These are phyloP conservation scores for Euplexia lucipara DNA, from an alignment of 2,888 invertebrate species.

Conservation along the genomic window DNA sequence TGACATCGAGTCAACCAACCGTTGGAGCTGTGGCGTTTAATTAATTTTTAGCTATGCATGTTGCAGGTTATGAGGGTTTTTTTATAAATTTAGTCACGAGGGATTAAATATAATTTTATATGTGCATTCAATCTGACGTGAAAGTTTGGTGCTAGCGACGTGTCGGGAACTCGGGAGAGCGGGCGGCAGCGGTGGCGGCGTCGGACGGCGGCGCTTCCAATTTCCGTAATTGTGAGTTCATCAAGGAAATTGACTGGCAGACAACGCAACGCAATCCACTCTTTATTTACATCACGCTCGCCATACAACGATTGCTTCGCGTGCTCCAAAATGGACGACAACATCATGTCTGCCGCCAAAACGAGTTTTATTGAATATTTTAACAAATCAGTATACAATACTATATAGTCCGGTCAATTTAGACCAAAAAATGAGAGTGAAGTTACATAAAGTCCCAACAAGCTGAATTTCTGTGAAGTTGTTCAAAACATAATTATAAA, in stretches of 20 bases:
- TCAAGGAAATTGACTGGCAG: slow-evolving; percentile 88
- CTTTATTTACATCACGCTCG: slow-evolving; percentile 77
- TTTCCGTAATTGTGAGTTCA: slow-evolving; percentile 89
- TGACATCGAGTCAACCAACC: slow-evolving; percentile 77
- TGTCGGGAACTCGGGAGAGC: slow-evolving; percentile 42
- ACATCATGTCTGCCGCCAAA: slow-evolving; percentile 66
- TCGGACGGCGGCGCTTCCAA: slow-evolving; percentile 77
- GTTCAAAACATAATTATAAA: no score
- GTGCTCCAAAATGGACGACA: slow-evolving; percentile 69
- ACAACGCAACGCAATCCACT: slow-evolving; percentile 80
- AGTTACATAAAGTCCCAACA: no score
- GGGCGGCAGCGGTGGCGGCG: slow-evolving; percentile 56
- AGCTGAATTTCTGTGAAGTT: no score
- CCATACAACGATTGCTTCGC: slow-evolving; percentile 72
- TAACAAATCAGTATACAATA: slow-evolving; percentile 55
- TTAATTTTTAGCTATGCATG: slow-evolving; percentile 75
- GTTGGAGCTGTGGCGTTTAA: slow-evolving; percentile 71
- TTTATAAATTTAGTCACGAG: slow-evolving; percentile 67
- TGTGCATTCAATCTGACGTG: slow-evolving; percentile 60
- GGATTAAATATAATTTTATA: slow-evolving; percentile 64
- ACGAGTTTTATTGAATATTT: slow-evolving; percentile 70
- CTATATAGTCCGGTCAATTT: no score
- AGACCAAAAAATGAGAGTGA: no score
- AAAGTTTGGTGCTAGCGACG: slow-evolving; percentile 63
- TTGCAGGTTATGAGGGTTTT: slow-evolving; percentile 64